These are phyloP conservation scores for Delphinapterus leucas DNA, from an alignment of 2,113 vertebrate species.

Conservation along the genomic window DNA sequence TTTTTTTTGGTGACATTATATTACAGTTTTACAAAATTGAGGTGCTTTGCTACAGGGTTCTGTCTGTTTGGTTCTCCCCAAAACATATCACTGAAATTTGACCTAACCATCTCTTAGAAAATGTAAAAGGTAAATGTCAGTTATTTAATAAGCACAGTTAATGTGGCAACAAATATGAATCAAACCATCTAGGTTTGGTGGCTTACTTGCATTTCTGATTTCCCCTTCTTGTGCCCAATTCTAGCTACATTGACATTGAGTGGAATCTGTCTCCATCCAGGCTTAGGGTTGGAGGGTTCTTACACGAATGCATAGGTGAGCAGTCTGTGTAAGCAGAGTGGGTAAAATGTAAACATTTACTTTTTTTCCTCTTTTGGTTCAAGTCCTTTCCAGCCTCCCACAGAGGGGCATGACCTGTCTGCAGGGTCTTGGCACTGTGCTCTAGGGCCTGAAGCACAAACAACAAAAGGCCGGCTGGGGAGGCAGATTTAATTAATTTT, in stretches of 20 bases:
- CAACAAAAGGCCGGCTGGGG: background rate
- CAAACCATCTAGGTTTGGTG: background rate
- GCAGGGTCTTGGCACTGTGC: background rate
- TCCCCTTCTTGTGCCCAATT: background rate
- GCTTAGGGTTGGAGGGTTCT: background rate
- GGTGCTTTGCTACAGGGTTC: background rate
- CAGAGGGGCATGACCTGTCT: background rate
- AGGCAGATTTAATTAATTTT: background rate
- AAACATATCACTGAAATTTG: background rate
- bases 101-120: background rate
- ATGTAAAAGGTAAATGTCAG: background rate
- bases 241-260: background rate
- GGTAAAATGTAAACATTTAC: background rate
- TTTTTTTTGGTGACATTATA: background rate
- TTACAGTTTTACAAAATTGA: background rate
- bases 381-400: background rate
- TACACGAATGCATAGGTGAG: background rate
- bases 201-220: background rate
- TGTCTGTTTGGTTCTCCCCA: background rate
- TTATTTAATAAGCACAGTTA: background rate
- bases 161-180: no score
- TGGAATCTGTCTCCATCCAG: background rate
- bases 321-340: background rate
- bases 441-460: background rate
- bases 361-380: background rate